Conservation (phyloP, 2,797 vertebrate species). For the Micrastur ruficollis region DNA sequence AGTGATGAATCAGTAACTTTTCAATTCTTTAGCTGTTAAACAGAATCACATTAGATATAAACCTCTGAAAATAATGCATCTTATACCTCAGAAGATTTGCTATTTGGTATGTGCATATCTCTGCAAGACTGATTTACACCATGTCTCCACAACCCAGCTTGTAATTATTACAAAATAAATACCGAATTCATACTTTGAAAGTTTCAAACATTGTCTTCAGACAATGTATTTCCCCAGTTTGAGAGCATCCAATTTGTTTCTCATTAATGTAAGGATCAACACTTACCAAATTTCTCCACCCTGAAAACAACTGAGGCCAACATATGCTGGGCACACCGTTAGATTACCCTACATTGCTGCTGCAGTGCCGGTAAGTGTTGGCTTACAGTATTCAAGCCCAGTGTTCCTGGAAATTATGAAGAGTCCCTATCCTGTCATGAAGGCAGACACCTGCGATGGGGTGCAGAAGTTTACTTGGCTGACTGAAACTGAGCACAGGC, state of each 20-base stretch:
- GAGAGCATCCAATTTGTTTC: not conserved
- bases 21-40: not conserved
- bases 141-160: not conserved
- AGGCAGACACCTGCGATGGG: not conserved
- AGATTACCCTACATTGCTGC: accelerated
- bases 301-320: not conserved
- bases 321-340: accelerated
- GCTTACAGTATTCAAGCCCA: not conserved
- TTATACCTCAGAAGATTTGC: not conserved
- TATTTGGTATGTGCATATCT: not conserved
- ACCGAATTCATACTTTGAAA: not conserved
- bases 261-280: not conserved
- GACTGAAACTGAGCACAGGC: accelerated
- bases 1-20: not conserved
- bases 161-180: not conserved
- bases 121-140: not conserved
- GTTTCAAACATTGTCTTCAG: not conserved
- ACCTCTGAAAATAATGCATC: not conserved
- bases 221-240: accelerated
- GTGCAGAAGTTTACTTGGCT: not conserved
- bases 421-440: not conserved
- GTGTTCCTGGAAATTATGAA: not conserved
- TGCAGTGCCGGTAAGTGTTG: too few relatives aligned
- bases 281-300: not conserved
- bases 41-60: not conserved